Evolutionary conservation across 2,888 invertebrate genomes (phyloP), one percentile per base, ranked within the genome.

Genomic region (Diadegma fenestrale): DNA sequence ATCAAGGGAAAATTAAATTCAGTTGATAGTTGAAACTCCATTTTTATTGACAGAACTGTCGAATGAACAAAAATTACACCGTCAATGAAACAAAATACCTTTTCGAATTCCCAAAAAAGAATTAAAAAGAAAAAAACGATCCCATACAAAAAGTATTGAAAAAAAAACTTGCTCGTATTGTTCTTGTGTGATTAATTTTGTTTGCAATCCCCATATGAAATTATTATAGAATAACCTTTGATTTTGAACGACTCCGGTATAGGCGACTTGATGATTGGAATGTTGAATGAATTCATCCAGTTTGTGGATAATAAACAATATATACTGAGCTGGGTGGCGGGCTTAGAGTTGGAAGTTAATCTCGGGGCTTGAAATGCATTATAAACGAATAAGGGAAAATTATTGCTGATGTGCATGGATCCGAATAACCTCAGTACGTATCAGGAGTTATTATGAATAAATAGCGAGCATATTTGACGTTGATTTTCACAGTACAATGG

Each of bases 391-490:
- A 72, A 77, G 78, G 54, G n/a, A 64, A 58, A 64, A 78, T 75
- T 64, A 76, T 72, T 61, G 54, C 41, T 37, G 66, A 76, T 76
- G 78, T 82, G 72, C 79, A 76, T n/a, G 45, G 37, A 66, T n/a
- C 66, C 82, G 82, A 54, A 58, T 61, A 82, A 80, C 72, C 58
- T 66, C 72, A 72, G 82, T 61, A 69, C 54, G 51, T 78, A 68
- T 45, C 76, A 45, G 22, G 19, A 33, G 64, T 66, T 58, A 78
- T 66, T 75, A 61, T 64, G 69, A 22, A 63, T 83, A 48, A 71
- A 73, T 63, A 51, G 37, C 26, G 17, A 19, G 8, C 73, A 73
- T 61, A 58, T 58, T 71, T 58, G 41, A 33, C 58, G 41, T 58
- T n/a, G n/a, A 73, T 61, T 10, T 8, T 64, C 63, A 48, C 64